Percentiles rank a stretch among this genome's conserved stretches.
Conservation (phyloP, 2,888 invertebrate genomes). For the Urechis unicinctus region DNA sequence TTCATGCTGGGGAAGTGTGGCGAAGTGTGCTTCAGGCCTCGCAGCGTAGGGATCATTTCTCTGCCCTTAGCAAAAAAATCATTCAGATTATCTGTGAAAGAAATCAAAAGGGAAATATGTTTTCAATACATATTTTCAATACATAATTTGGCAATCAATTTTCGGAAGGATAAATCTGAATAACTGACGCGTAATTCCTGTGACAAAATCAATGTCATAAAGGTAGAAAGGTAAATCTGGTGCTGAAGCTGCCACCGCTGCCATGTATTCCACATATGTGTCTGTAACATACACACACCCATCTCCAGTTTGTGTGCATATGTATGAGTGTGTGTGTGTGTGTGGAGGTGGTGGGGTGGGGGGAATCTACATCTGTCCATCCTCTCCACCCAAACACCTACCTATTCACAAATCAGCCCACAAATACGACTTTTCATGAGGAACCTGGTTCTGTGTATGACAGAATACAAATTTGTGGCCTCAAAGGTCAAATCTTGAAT, state of each 20-base stretch:
- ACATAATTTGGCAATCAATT: neutral
- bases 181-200: constrained; percentile 47
- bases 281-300: constrained; percentile 29
- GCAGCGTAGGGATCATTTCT: constrained; percentile 64
- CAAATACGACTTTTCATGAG: too few species aligned
- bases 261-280: constrained; percentile 41
- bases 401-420: too few species aligned
- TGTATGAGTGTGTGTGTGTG: too few species aligned
- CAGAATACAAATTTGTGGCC: too few species aligned
- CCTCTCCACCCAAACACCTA: too few species aligned
- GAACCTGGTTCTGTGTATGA: too few species aligned
- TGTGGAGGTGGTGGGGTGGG: too few species aligned
- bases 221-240: constrained; percentile 72
- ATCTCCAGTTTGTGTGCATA: neutral
- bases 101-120: neutral
- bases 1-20: constrained; percentile 28
- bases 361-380: too few species aligned
- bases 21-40: constrained; percentile 73
- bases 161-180: neutral
- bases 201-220: constrained; percentile 73
- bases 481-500: too few species aligned
- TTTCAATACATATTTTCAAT: neutral
- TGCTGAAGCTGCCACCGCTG: constrained; percentile 63
- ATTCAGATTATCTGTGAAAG: constrained; percentile 11
- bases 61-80: constrained; percentile 52